Conservation (phyloP, 2,113 vertebrate genomes). For the Arothron firmamentum region DNA sequence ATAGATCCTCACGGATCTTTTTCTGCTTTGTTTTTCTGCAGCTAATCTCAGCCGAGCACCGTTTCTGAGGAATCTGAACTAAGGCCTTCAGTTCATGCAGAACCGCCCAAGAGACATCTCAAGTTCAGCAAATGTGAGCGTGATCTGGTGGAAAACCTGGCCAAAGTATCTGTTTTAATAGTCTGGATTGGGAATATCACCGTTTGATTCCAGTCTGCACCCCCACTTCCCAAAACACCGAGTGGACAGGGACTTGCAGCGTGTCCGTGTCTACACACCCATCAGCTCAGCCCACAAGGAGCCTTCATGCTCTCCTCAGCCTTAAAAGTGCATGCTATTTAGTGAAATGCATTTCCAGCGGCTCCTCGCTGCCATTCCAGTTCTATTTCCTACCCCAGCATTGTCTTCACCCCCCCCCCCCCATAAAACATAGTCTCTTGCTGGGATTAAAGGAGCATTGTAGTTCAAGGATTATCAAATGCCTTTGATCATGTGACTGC, state of each 20-base stretch:
- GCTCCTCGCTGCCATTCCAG: conserved; percentile 49
- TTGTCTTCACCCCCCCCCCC: conserved; percentile 6
- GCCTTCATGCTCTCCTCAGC: conserved; percentile 64
- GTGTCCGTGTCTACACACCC: conserved; percentile 63
- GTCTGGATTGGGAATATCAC: conserved; percentile 56
- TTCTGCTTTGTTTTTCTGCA: conserved; percentile 9
- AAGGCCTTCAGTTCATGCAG: too few relatives aligned
- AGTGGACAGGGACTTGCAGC: conserved; percentile 67
- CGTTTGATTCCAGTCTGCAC: conserved; percentile 61
- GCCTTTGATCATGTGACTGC: conserved; percentile 75
- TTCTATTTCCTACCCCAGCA: conserved; percentile 44
- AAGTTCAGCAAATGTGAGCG: neutral
- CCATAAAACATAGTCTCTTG: conserved; percentile 59
- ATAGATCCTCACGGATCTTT: conserved; percentile 24
- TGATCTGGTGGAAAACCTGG: neutral
- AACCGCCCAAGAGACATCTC: neutral
- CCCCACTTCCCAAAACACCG: conserved; percentile 58
- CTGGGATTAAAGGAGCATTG: conserved; percentile 70
- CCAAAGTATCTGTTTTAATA: conserved; percentile 14
- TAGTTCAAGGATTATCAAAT: conserved; percentile 76
- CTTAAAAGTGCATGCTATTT: conserved; percentile 53
- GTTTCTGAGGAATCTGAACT: too few relatives aligned
- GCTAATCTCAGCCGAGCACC: too few relatives aligned
- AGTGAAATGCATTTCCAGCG: conserved; percentile 58
- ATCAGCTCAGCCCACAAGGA: conserved; percentile 66